Base-by-base conservation (phyloP, 2,888 invertebrate genomes). In the Anaspis maculata region DNA sequence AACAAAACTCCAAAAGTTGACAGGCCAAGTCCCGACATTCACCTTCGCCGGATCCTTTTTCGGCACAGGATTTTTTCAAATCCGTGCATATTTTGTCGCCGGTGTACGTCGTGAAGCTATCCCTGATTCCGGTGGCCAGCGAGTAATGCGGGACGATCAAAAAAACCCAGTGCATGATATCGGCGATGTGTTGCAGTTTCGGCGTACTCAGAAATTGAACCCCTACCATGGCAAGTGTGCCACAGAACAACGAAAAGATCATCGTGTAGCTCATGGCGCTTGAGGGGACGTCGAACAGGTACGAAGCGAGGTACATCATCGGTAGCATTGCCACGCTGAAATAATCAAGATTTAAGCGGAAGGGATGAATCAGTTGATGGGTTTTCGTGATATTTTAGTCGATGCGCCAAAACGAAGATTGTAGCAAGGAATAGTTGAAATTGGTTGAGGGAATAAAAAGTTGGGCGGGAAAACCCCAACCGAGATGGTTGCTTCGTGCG, bases 251-350 rank as follows among this genome's bases (percentile, higher is more conserved):
- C 51, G 83, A 84, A 19, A 83, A 63, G 49, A 87, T 75, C 19
- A 79, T 78, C 51, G 83, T 69, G 45, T 79, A 71, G 0, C 83
- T 80, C 58, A 81, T 86, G 6, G 87, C 88, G 1, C 80, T 72
- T 0, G 88, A 76, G 1, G 88, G 82, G 3, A 80, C 75, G 3
- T 68, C 68, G 57, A 87, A 87, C n/a, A 75, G 39, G 51, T 76
- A 75, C 1, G 86, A 80, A 24, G 74, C 58, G 5, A 85, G 48
- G 56, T 87, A 89, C 44, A 76, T 76, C 21, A 84, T 64, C 0
- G 89, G 88, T 39, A 89, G 59, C 59, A 79, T 77, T 0, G 80
- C 71, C n/a, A n/a, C n/a, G n/a, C n/a, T n/a, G n/a, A n/a, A n/a
- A n/a, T n/a, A n/a, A n/a, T n/a, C n/a, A n/a, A n/a, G n/a, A n/a